phyloP scores from a whole-genome alignment of 2,113 vertebrate genomes.

The Semnornis frantzii region DNA sequence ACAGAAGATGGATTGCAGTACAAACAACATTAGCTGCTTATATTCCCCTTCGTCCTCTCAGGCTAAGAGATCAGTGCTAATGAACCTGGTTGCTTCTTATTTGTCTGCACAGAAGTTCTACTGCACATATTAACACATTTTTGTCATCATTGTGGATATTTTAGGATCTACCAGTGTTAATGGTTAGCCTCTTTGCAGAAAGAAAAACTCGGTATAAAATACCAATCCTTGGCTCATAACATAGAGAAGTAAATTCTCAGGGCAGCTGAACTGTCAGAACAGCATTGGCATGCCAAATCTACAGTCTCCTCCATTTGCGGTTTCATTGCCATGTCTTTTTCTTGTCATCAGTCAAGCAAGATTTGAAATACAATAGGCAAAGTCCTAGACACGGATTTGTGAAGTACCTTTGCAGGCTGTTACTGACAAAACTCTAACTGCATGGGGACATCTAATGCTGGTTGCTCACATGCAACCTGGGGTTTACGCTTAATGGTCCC shows the following conservation, averaged over 20 bases:
- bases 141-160: neutral
- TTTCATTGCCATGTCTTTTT: neutral
- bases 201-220: neutral
- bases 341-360: neutral
- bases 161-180: neutral
- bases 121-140: neutral
- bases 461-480: neutral
- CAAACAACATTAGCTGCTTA: slow-evolving; percentile 49
- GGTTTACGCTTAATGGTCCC: neutral
- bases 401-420: neutral
- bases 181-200: neutral
- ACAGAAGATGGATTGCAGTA: slow-evolving; percentile 54
- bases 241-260: neutral
- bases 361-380: slow-evolving; percentile 14
- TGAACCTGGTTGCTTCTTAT: slow-evolving; percentile 16
- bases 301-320: neutral
- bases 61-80: slow-evolving; percentile 37
- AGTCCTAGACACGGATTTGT: neutral
- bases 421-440: neutral
- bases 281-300: neutral
- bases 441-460: neutral
- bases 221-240: neutral
- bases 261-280: slow-evolving; percentile 7
- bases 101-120: slow-evolving; percentile 9
- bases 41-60: slow-evolving; percentile 28